Evolutionary conservation across 2,113 vertebrate genomes (phyloP), one percentile per base, ranked within the genome.

Genomic region (Daboia siamensis): DNA sequence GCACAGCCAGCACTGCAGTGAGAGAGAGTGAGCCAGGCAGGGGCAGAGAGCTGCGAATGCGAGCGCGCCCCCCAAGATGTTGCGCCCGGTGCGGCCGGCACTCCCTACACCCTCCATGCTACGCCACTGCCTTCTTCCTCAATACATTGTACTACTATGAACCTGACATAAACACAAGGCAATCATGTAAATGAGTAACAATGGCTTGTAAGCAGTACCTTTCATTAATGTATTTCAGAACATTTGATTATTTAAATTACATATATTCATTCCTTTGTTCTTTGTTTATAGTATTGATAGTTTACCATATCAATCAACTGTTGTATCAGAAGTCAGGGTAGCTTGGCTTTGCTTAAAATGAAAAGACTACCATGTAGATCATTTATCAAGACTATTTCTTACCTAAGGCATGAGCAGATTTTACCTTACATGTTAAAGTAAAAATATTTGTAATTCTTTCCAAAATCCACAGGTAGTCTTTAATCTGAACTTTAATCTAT

Each of bases 401-500:
- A 29, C 26, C 84, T 69, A 94, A 96, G 91, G 93, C 93, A 92
- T 92, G 84, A 90, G 87, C 5, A 96, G 93, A 59, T 80, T 90
- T 93, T 94, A 93, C 89, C 54, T 46, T 88, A 87, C 90, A 44
- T 61, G 93, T 91, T 94, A 61, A 95, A 96, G 93, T 21, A 94
- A 89, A 94, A 96, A 93, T 59, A 94, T 94, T 92, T 95, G 91
- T 1, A 24, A 95, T 94, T 86, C 39, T 90, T 93, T 91, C 92
- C 90, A 92, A 96, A 94, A 96, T 94, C 91, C 94, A 94, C 91
- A 96, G 94, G 95, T 96, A 94, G 97, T 96, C 94, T 94, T 86
- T 93, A 93, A 94, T 93, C 90, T 96, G 95, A 96, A 96, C 95
- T 94, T 96, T 96, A 95, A 94, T 95, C 93, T 90, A 95, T 91